A percentile compares a stretch with the other conserved stretches of the same genome.
Evolutionary conservation across 2,113 vertebrate genomes (phyloP).

Genomic region (Podarcis cretensis): DNA sequence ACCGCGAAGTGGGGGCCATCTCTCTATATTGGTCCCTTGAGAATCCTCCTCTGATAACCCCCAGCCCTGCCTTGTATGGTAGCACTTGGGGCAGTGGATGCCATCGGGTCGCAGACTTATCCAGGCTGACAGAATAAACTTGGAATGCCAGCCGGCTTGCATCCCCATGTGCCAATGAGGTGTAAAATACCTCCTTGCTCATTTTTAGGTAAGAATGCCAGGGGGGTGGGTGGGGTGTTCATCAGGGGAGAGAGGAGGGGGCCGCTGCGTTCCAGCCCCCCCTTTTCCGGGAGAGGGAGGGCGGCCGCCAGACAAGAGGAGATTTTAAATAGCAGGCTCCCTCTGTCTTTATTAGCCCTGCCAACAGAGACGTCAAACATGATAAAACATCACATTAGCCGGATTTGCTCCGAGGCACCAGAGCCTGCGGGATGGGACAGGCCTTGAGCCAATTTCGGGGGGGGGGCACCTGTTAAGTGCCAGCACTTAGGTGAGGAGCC

Average conservation of each 20-base stretch:
- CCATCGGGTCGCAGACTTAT: neutral
- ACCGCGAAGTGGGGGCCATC: neutral
- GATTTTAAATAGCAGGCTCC: slow-evolving; percentile 29
- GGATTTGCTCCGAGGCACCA: neutral
- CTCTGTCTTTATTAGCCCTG: slow-evolving; percentile 18
- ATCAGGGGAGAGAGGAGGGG: neutral
- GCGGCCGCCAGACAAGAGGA: neutral
- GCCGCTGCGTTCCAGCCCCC: neutral
- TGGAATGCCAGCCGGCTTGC: slow-evolving; percentile 53
- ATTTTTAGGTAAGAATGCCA: slow-evolving; percentile 55
- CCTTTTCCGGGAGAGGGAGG: neutral
- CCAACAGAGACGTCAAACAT: neutral
- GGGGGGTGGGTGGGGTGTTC: neutral
- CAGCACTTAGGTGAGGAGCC: neutral
- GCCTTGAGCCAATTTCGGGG: slow-evolving; percentile 5
- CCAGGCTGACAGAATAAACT: slow-evolving; percentile 43
- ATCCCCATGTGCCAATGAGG: slow-evolving; percentile 43
- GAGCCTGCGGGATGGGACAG: neutral
- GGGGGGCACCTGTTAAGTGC: neutral
- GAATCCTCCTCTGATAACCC: neutral
- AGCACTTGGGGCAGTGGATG: neutral
- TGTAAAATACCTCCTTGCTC: slow-evolving; percentile 63
- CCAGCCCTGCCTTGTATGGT: slow-evolving; percentile 54
- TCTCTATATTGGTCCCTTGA: neutral
- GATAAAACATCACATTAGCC: slow-evolving; percentile 46